phyloP scores from a whole-genome alignment of 1,140 invertebrate genomes.

The Cataglyphis hispanica region DNA sequence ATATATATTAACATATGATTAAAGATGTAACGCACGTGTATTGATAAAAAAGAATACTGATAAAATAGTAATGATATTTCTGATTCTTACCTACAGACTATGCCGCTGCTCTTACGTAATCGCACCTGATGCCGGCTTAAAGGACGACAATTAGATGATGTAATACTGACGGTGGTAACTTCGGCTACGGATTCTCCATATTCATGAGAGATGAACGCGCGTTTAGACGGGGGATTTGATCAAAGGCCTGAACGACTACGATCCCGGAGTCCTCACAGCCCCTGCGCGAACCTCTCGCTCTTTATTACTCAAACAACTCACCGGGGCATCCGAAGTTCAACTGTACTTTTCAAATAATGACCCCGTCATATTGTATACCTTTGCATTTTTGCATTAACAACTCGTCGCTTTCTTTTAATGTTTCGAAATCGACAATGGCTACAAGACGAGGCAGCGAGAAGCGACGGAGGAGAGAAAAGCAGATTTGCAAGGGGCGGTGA shows the following conservation, averaged over 20 bases:
- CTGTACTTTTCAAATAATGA: constrained; percentile 85
- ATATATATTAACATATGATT: background rate
- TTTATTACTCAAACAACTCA: constrained; percentile 80
- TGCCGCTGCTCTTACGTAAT: constrained; percentile 2
- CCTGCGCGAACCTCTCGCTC: constrained; percentile 77
- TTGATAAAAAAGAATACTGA: background rate
- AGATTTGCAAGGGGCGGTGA: background rate
- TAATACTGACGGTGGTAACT: constrained; percentile 53
- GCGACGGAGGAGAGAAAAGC: background rate
- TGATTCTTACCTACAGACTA: background rate
- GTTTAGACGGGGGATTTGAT: constrained; percentile 83
- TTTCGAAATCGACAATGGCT: constrained; percentile 65
- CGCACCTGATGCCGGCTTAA: constrained; percentile 61
- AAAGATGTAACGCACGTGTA: background rate
- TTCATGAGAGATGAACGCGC: constrained; percentile 82
- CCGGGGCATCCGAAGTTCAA: constrained; percentile 73
- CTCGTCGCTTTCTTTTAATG: constrained; percentile 76
- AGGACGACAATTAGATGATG: constrained; percentile 78
- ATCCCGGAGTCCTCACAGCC: constrained; percentile 77
- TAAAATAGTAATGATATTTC: background rate
- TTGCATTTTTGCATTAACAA: constrained; percentile 83
- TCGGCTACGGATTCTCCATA: constrained; percentile 75
- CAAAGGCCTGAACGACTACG: constrained; percentile 79
- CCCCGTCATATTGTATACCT: constrained; percentile 83
- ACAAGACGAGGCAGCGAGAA: background rate